A percentile compares a stretch with the other conserved stretches of the same genome.
These are phyloP conservation scores for Lacerta bilineata DNA, from an alignment of 2,797 vertebrate species.

Conservation along the genomic window DNA sequence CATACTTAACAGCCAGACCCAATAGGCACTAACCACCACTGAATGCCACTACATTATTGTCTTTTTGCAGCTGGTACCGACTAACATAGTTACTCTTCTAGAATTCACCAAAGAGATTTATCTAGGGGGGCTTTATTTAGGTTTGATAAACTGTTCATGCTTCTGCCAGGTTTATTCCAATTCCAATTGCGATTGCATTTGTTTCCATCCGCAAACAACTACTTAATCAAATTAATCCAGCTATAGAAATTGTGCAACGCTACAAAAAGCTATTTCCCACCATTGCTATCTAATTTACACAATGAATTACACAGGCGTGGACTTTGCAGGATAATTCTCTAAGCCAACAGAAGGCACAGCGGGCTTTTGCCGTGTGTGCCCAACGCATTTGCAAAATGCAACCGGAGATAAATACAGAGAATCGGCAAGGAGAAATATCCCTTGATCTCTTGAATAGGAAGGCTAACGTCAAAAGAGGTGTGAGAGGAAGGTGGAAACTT, in stretches of 20 bases:
- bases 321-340: slow-evolving; percentile 43
- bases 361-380: neutral
- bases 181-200: slow-evolving; percentile 19
- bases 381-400: slow-evolving; percentile 8
- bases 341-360: neutral
- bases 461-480: neutral
- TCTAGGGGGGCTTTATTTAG: slow-evolving; percentile 8
- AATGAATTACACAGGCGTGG: slow-evolving; percentile 29
- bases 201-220: slow-evolving; percentile 47
- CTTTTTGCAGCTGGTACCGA: neutral
- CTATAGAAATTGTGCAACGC: neutral
- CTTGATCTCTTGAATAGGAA: slow-evolving; percentile 7
- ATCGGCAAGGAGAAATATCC: neutral
- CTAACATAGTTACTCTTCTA: neutral
- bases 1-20: too few relatives aligned
- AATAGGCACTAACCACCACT: too few relatives aligned
- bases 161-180: slow-evolving; percentile 36
- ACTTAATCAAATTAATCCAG: slow-evolving; percentile 36
- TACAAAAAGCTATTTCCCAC: slow-evolving; percentile 1
- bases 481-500: neutral
- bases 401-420: neutral
- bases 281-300: slow-evolving; percentile 24
- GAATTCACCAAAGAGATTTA: neutral
- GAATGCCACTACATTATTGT: neutral
- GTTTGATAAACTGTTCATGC: slow-evolving; percentile 47